Conservation (phyloP, 2,888 invertebrate species). For the Kryphioiulus occultus region DNA sequence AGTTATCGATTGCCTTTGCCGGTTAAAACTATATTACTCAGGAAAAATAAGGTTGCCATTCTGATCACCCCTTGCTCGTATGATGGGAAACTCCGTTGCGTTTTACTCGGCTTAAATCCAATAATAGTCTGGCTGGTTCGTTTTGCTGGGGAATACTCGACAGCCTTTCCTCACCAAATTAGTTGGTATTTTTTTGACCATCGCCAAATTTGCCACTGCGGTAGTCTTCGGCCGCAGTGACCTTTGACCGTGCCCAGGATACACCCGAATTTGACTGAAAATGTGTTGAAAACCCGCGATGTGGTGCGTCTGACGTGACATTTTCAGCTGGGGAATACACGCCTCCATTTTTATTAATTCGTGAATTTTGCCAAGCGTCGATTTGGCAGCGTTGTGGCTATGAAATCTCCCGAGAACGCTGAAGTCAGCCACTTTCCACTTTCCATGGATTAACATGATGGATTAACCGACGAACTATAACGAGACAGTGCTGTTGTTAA, state of each 20-base stretch:
- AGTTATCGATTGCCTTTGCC: conserved; percentile 44
- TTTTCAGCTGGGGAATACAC: too few species aligned
- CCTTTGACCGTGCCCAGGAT: not conserved
- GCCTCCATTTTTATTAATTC: too few species aligned
- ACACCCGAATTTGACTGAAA: not conserved
- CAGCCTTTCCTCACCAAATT: conserved; percentile 10
- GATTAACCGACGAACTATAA: too few species aligned
- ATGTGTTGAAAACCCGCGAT: not conserved
- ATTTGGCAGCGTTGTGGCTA: too few species aligned
- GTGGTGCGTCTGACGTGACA: not conserved
- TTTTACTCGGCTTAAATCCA: conserved; percentile 46
- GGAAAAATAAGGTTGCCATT: conserved; percentile 41
- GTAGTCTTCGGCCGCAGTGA: not conserved
- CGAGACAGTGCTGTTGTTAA: too few species aligned
- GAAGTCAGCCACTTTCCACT: too few species aligned
- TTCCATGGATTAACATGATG: too few species aligned
- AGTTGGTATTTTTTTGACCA: not conserved
- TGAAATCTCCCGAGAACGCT: too few species aligned
- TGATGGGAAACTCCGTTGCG: conserved; percentile 43
- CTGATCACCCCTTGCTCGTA: conserved; percentile 43
- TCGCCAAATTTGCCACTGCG: not conserved
- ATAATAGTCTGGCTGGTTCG: conserved; percentile 45
- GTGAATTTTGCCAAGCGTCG: too few species aligned
- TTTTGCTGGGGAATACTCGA: conserved; percentile 41
- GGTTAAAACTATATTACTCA: conserved; percentile 42